phyloP scores from a whole-genome alignment of 2,888 invertebrate species.

The Dorcus parallelipipedus region DNA sequence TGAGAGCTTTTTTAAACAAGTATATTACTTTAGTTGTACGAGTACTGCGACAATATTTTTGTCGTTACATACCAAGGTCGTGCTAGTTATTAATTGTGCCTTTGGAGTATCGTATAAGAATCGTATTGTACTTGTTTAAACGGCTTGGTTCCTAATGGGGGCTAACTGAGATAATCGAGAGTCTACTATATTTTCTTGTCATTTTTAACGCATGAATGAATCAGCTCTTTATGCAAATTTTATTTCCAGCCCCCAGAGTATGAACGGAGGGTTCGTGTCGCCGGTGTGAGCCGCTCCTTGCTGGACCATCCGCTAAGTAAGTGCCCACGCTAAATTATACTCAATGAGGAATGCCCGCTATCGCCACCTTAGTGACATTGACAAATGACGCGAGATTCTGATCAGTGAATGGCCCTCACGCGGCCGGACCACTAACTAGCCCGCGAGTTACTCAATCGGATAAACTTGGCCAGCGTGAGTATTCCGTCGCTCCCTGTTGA shows the following conservation, averaged over 20 bases:
- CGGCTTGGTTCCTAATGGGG: too few species aligned
- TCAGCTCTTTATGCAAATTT: conserved; percentile 35
- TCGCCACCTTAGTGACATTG: conserved; percentile 63
- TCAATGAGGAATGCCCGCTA: conserved; percentile 50
- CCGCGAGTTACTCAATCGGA: conserved; percentile 40
- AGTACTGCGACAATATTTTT: too few species aligned
- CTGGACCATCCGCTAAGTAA: conserved; percentile 38
- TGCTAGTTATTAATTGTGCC: too few species aligned
- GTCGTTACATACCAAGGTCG: too few species aligned
- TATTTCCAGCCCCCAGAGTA: conserved; percentile 66
- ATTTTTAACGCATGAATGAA: not conserved
- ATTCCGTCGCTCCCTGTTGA: conserved; percentile 27
- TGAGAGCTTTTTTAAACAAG: too few species aligned
- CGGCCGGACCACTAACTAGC: conserved; percentile 46
- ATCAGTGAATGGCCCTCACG: conserved; percentile 60
- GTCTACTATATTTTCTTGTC: not conserved
- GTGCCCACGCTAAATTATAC: conserved; percentile 35
- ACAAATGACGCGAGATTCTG: conserved; percentile 75
- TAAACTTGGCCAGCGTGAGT: conserved; percentile 33
- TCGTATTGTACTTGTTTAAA: too few species aligned
- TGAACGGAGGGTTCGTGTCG: conserved; percentile 71
- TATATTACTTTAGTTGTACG: too few species aligned
- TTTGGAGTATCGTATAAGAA: too few species aligned
- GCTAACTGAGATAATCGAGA: too few species aligned
- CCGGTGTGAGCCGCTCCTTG: conserved; percentile 63